These are phyloP conservation scores for Rhinolophus ferrumequinum DNA, from an alignment of 2,113 vertebrate species.

Conservation along the genomic window DNA sequence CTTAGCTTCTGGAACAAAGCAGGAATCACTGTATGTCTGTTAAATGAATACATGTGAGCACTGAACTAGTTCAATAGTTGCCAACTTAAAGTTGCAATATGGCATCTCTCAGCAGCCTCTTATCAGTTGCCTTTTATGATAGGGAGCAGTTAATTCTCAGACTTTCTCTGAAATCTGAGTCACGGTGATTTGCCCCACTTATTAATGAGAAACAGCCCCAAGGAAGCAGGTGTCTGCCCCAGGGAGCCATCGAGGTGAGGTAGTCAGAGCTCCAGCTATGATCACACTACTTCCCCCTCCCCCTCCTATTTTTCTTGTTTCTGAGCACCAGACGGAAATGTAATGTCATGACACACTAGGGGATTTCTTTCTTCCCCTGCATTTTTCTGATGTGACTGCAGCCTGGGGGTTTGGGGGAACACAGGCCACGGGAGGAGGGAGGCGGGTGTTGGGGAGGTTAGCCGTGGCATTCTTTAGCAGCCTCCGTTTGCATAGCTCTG, in stretches of 20 bases:
- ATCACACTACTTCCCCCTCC: neutral
- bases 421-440: constrained; percentile 33
- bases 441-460: constrained; percentile 35
- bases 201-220: constrained; percentile 49
- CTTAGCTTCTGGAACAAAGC: constrained; percentile 25
- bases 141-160: constrained; percentile 41
- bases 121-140: neutral
- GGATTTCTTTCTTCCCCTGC: constrained; percentile 77
- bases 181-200: constrained; percentile 8
- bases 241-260: neutral
- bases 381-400: constrained; percentile 77
- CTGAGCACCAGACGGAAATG: constrained; percentile 65
- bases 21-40: neutral
- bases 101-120: neutral
- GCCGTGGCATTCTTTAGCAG: constrained; percentile 65
- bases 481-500: constrained; percentile 76
- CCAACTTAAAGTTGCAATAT: neutral
- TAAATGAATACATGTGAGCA: neutral
- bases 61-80: neutral
- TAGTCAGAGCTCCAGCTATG: neutral
- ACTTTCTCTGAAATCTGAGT: constrained; percentile 43
- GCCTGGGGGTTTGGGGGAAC: neutral
- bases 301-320: constrained; percentile 66
- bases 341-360: constrained; percentile 71
- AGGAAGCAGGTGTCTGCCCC: constrained; percentile 29